A percentile compares a stretch with the other conserved stretches of the same genome.
Evolutionary conservation across 1,140 invertebrate genomes (phyloP).

Genomic region (Zeugodacus cucurbitae): DNA sequence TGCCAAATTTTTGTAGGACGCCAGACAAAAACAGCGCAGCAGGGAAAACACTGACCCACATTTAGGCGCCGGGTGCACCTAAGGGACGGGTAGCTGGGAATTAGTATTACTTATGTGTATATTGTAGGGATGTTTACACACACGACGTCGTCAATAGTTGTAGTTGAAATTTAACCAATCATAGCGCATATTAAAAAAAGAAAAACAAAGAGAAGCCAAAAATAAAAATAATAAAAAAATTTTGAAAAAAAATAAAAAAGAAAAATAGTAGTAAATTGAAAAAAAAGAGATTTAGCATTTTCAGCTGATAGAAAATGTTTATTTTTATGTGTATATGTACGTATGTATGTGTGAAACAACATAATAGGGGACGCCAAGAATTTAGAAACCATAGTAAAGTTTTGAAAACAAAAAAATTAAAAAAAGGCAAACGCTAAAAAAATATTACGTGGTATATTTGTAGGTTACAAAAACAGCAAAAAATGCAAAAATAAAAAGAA

Average conservation of each 20-base stretch:
- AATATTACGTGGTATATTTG: not conserved
- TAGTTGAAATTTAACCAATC: constrained; percentile 36
- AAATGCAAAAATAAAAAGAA: not conserved
- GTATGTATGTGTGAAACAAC: constrained; percentile 6
- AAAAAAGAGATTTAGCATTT: not conserved
- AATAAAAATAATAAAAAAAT: not conserved
- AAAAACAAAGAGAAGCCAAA: not conserved
- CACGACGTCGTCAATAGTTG: constrained; percentile 38
- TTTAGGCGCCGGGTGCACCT: constrained; percentile 24
- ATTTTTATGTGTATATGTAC: constrained; percentile 26
- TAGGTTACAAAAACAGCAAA: not conserved
- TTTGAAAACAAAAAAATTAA: not conserved
- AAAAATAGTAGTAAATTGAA: not conserved
- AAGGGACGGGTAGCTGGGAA: constrained; percentile 25
- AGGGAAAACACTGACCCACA: not conserved
- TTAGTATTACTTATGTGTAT: constrained; percentile 39
- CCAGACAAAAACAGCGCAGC: not conserved
- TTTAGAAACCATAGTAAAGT: constrained; percentile 22
- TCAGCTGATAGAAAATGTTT: not conserved
- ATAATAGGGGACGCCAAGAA: not conserved
- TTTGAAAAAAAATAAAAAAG: not conserved
- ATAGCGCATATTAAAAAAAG: not conserved
- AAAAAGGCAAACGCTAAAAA: not conserved
- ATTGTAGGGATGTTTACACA: constrained; percentile 36
- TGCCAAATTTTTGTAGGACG: constrained; percentile 35